A percentile compares a stretch with the other conserved stretches of the same genome.
Conservation (phyloP, 2,888 invertebrate genomes). For the Phortica magna region DNA sequence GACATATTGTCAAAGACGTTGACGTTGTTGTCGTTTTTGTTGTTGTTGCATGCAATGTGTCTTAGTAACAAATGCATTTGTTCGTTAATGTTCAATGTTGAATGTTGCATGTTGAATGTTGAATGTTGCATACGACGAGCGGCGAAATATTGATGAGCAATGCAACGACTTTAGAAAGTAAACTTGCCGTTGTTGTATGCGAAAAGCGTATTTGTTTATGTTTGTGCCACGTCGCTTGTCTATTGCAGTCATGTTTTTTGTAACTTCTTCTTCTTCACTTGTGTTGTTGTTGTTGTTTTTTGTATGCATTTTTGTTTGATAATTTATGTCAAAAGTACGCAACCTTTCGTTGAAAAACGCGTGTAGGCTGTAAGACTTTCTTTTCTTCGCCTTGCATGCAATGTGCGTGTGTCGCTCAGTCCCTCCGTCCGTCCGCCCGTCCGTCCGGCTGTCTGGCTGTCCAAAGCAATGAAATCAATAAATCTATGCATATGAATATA, state of each 20-base stretch:
- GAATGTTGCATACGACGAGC: not conserved
- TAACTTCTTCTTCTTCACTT: not conserved
- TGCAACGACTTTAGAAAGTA: no score
- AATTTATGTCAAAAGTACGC: constrained; percentile 6
- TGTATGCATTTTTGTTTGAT: not conserved
- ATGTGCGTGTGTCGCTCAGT: not conserved
- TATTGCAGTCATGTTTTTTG: not conserved
- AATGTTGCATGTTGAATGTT: not conserved
- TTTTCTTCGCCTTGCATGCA: not conserved
- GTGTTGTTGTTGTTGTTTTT: not conserved
- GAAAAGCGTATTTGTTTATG: not conserved
- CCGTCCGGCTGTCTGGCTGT: no score
- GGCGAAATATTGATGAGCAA: not conserved
- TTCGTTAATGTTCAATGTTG: not conserved
- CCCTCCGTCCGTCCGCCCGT: no score
- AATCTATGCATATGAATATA: constrained; percentile 18
- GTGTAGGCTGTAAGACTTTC: constrained; percentile 1
- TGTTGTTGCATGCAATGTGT: not conserved
- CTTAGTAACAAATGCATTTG: not conserved
- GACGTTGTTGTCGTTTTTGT: constrained; percentile 1
- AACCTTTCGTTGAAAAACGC: not conserved
- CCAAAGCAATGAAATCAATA: not conserved
- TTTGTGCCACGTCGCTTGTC: not conserved
- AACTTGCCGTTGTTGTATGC: no score
- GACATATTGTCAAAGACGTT: constrained; percentile 27